Evolutionary conservation across 2,113 vertebrate species (phyloP), one percentile per base, ranked within the genome.

Genomic region (Pseudorectes ferrugineus): DNA sequence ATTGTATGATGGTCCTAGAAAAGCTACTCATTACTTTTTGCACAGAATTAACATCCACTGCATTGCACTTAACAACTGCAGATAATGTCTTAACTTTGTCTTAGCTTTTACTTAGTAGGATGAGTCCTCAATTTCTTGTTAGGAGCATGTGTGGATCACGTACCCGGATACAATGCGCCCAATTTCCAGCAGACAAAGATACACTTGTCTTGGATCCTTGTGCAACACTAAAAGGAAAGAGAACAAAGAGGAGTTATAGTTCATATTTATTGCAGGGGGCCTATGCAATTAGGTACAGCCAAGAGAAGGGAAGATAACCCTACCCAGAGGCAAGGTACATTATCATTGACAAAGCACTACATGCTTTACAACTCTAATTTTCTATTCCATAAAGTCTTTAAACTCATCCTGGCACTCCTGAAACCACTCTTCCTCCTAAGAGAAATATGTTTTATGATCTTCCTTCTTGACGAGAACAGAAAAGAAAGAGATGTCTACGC

Each of bases 141-240:
- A 49, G 7, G 33, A 94, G 75, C n/a, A 16, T 1, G 5, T 26
- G 36, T 15, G 9, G 26, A 89, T 88, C 77, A 97, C 98, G 43
- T 90, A 99, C 99, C 98, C 98, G 9, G 99, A 99, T 51, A 99
- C 98, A 67, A 99, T 99, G 77, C 99, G 98, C 31, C 99, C 99
- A 72, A 99, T 98, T 98, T 99, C 98, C 97, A 99, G 98, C 77
- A 99, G 97, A 75, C 99, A 99, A 61, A 99, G 99, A 80, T 99
- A 99, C 16, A 99, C 99, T 94, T 99, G 99, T 52, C 99, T 98
- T 70, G 99, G 99, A 88, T 99, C 98, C 96, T 99, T 99, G 96
- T 99, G 99, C 72, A 99, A 98, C 95, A 99, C 99, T 99, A 91
- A 72, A 91, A 87, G 20, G 55, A 43, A 95, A 95, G 88, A 77